Evolutionary conservation across 2,797 vertebrate genomes (phyloP).

Genomic region (Geotrypetes seraphini): DNA sequence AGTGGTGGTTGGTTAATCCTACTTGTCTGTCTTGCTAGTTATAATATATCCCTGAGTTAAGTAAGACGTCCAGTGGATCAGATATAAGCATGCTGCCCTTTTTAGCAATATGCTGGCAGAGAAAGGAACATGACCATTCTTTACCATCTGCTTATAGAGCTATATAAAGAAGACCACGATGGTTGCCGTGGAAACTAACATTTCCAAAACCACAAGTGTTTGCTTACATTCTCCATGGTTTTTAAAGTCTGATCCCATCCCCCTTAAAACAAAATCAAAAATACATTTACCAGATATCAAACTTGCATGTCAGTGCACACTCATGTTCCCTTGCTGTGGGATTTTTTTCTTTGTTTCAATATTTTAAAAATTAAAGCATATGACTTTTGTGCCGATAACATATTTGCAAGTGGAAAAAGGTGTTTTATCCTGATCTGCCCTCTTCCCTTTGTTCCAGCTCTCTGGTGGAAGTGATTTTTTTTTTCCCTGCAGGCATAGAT

Average conservation of each 20-base stretch:
- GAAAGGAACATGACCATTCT: constrained; percentile 61
- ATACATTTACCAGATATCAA: too few species aligned
- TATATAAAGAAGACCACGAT: constrained; percentile 65
- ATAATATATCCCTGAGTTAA: constrained; percentile 45
- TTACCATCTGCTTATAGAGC: constrained; percentile 73
- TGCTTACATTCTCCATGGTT: constrained; percentile 56
- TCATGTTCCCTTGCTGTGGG: too few species aligned
- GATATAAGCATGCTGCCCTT: constrained; percentile 36
- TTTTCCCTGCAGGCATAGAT: too few species aligned
- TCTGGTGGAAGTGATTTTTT: too few species aligned
- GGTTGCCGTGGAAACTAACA: constrained; percentile 58
- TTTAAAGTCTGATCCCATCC: neutral
- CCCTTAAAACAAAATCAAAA: neutral
- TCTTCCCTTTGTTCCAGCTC: too few species aligned
- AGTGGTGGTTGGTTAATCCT: constrained; percentile 30
- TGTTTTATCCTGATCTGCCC: too few species aligned
- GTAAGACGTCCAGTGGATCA: constrained; percentile 26
- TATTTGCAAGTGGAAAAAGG: too few species aligned
- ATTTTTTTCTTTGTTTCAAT: too few species aligned
- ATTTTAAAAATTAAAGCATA: too few species aligned
- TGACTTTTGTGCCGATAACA: too few species aligned
- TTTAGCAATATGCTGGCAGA: constrained; percentile 61
- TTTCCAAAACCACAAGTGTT: constrained; percentile 58
- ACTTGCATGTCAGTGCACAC: too few species aligned
- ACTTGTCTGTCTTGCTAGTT: constrained; percentile 36